These are phyloP conservation scores for Junonia oenone DNA, from an alignment of 2,888 invertebrate genomes.

Conservation along the genomic window DNA sequence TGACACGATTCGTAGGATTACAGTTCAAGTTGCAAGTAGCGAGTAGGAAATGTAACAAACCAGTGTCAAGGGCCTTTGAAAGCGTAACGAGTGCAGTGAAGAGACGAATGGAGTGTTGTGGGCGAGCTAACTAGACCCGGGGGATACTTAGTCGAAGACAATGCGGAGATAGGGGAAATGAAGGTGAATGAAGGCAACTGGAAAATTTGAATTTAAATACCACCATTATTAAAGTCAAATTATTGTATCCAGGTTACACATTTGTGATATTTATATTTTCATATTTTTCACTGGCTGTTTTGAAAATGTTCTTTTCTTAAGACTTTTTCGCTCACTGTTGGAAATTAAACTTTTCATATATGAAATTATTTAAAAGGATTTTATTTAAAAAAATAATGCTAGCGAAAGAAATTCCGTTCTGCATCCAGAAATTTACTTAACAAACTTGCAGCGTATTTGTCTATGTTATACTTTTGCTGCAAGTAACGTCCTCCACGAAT, in stretches of 20 bases:
- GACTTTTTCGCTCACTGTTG: too few species aligned
- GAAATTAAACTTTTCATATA: too few species aligned
- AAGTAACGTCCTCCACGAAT: too few species aligned
- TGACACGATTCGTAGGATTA: constrained; percentile 14
- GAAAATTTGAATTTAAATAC: not conserved
- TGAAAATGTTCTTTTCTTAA: too few species aligned
- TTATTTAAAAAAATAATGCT: not conserved
- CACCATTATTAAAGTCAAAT: not conserved
- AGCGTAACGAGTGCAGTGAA: constrained; percentile 57
- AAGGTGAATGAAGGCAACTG: not conserved
- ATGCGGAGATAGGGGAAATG: constrained; percentile 6
- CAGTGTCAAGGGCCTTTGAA: constrained; percentile 49
- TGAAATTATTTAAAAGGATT: too few species aligned
- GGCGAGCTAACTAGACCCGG: constrained; percentile 52
- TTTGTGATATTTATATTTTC: too few species aligned
- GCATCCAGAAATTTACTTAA: too few species aligned
- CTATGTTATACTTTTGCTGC: too few species aligned
- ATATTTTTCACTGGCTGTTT: too few species aligned
- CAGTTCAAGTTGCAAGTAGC: constrained; percentile 20
- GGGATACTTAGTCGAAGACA: constrained; percentile 18
- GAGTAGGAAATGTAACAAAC: constrained; percentile 52
- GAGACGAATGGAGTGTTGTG: constrained; percentile 45
- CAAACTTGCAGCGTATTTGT: too few species aligned
- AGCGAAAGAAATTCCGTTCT: too few species aligned
- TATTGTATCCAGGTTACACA: not conserved